Percentiles rank a stretch among this genome's conserved stretches.
Evolutionary conservation across 2,113 vertebrate species (phyloP).

Genomic region (Halcyon senegalensis): DNA sequence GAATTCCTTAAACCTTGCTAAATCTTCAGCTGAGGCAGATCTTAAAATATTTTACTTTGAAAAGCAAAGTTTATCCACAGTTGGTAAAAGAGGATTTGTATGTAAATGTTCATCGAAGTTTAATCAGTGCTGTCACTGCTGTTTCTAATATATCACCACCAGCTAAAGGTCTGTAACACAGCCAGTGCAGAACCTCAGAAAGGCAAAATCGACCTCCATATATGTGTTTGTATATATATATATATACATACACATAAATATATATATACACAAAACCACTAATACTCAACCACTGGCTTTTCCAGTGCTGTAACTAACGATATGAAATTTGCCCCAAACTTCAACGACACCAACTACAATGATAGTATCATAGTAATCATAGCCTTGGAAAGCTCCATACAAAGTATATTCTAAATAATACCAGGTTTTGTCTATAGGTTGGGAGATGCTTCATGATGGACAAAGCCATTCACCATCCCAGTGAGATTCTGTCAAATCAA

Average conservation of each 20-base stretch:
- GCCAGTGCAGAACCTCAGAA: neutral
- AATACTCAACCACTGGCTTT: neutral
- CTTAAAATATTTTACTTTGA: neutral
- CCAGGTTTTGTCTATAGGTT: neutral
- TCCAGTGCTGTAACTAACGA: neutral
- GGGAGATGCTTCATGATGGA: conserved; percentile 53
- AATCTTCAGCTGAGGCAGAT: neutral
- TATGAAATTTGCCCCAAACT: neutral
- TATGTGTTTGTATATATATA: too few species aligned
- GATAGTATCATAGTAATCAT: neutral
- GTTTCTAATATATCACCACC: neutral
- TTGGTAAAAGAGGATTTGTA: neutral
- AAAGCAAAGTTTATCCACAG: neutral
- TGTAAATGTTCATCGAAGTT: neutral
- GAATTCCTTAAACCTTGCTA: neutral
- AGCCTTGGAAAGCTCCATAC: neutral
- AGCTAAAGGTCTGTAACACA: neutral
- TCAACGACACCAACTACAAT: neutral
- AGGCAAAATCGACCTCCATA: neutral
- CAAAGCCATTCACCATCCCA: neutral
- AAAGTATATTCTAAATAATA: neutral
- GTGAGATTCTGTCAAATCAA: conserved; percentile 40
- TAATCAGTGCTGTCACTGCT: neutral
- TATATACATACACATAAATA: too few species aligned
- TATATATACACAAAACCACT: neutral